phyloP scores from a whole-genome alignment of 2,113 vertebrate genomes.

The Furnarius figulus region DNA sequence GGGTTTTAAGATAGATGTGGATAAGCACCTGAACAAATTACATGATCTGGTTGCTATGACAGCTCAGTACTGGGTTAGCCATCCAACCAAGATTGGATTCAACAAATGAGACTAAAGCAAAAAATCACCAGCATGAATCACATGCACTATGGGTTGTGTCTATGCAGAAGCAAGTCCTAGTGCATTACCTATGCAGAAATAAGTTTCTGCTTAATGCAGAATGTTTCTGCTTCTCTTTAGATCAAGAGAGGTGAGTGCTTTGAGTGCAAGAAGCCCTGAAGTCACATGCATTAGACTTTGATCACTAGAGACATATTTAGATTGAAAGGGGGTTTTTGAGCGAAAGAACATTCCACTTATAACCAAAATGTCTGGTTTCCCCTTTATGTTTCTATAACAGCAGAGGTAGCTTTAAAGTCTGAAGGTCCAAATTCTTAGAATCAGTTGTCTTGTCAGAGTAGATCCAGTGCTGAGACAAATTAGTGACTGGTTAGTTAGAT shows the following conservation, averaged over 20 bases:
- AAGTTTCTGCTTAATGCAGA: not conserved
- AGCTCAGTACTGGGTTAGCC: constrained; percentile 21
- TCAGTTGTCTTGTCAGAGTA: not conserved
- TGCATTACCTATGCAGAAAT: not conserved
- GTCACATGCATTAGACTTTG: not conserved
- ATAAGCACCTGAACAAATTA: constrained; percentile 39
- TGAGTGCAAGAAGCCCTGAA: not conserved
- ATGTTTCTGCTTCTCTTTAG: not conserved
- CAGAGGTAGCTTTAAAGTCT: not conserved
- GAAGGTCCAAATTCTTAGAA: not conserved
- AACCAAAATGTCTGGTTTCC: not conserved
- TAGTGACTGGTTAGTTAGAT: not conserved
- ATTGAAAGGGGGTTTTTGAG: not conserved
- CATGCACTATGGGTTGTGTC: not conserved
- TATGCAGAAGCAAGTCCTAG: not conserved
- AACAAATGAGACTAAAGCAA: not conserved
- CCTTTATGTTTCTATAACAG: not conserved
- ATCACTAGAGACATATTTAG: not conserved
- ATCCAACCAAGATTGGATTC: not conserved
- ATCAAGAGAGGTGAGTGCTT: not conserved
- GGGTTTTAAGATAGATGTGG: constrained; percentile 9
- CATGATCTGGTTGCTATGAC: constrained; percentile 56
- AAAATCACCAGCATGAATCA: not conserved
- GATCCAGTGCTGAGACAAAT: not conserved
- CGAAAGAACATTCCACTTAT: not conserved